Percentiles rank a stretch among this genome's conserved stretches.
Conservation (phyloP, 2,888 invertebrate genomes). For the Cephus pygmeus region DNA sequence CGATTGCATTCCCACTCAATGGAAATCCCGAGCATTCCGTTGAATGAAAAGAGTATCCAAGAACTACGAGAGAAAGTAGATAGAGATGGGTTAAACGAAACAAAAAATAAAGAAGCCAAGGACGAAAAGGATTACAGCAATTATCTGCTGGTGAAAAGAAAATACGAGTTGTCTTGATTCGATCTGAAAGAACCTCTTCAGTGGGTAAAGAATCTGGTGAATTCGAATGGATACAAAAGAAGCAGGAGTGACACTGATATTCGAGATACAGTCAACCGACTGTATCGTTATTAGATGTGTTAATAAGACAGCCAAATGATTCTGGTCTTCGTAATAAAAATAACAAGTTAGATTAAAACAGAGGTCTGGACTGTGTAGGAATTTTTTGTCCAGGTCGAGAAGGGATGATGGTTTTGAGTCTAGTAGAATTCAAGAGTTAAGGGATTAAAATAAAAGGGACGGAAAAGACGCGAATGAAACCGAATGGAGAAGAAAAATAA, state of each 20-base stretch:
- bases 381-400: not conserved
- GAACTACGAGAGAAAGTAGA: not conserved
- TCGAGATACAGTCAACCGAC: not conserved
- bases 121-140: conserved; percentile 6
- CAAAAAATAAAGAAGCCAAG: not conserved
- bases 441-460: not conserved
- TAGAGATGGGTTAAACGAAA: not conserved
- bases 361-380: not conserved
- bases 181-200: not conserved
- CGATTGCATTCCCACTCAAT: not conserved
- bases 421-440: not conserved
- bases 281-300: not conserved
- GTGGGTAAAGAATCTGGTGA: not conserved
- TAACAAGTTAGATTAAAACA: not conserved
- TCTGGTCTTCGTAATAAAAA: conserved; percentile 9
- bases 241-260: not conserved
- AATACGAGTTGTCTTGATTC: not conserved
- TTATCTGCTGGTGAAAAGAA: conserved; percentile 9
- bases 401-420: not conserved
- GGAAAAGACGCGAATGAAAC: not conserved
- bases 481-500: not conserved
- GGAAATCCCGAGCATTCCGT: not conserved
- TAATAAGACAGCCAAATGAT: not conserved
- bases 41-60: not conserved
- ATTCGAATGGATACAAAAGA: not conserved